Conservation (phyloP, 2,888 invertebrate species). For the Callinectes sapidus region DNA sequence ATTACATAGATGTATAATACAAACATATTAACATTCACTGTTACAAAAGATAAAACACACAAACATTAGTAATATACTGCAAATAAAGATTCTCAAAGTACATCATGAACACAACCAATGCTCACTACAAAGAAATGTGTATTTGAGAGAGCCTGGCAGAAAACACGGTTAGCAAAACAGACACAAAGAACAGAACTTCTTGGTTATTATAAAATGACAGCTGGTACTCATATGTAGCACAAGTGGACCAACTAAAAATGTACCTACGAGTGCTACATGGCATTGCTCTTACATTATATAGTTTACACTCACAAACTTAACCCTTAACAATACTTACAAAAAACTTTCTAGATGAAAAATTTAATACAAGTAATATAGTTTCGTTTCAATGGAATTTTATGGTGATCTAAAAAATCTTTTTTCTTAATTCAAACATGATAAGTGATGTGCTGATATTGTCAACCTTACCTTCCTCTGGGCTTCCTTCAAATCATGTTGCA, state of each 20-base stretch:
- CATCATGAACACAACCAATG: neutral
- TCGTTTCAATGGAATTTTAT: neutral
- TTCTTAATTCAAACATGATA: neutral
- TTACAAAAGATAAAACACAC: neutral
- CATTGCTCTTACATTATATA: neutral
- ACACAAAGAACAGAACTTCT: neutral
- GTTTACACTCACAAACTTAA: neutral
- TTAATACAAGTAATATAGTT: neutral
- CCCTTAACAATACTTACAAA: neutral
- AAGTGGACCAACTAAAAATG: neutral
- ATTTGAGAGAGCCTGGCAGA: neutral
- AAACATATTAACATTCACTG: neutral
- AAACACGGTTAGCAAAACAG: neutral
- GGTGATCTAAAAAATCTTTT: neutral
- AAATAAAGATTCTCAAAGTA: neutral
- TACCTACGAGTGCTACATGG: neutral
- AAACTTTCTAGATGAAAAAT: neutral
- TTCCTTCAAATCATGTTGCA: conserved; percentile 92
- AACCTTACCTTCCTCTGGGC: conserved; percentile 82
- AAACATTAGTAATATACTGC: neutral
- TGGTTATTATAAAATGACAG: neutral
- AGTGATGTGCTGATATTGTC: neutral
- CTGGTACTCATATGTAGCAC: neutral
- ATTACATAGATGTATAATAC: neutral
- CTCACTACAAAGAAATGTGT: neutral